A percentile compares a stretch with the other conserved stretches of the same genome.
Evolutionary conservation across 2,113 vertebrate genomes (phyloP).

Genomic region (Ranitomeya variabilis): DNA sequence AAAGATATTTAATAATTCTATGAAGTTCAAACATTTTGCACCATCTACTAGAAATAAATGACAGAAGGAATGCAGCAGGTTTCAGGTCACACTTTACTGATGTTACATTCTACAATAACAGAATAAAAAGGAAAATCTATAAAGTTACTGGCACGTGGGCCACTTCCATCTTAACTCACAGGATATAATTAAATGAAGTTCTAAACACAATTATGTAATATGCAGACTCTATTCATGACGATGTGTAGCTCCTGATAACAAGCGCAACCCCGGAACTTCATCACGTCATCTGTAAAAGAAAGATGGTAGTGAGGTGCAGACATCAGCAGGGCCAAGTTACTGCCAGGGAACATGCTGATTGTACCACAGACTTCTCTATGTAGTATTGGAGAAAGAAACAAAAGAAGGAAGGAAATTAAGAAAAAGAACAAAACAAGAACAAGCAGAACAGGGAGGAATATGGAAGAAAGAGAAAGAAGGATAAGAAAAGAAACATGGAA

Average conservation of each 20-base stretch:
- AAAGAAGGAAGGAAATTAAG: background rate
- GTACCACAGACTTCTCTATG: too few relatives aligned
- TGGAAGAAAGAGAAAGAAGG: background rate
- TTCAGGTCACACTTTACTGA: background rate
- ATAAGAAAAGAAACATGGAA: background rate
- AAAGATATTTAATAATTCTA: background rate
- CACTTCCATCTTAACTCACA: background rate
- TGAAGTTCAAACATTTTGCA: background rate
- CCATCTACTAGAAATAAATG: background rate
- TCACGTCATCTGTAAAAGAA: background rate
- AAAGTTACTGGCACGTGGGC: background rate
- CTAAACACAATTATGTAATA: too few relatives aligned
- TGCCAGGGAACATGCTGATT: background rate
- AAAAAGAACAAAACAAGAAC: background rate
- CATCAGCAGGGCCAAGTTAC: too few relatives aligned
- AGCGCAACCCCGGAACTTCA: background rate
- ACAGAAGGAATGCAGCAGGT: background rate
- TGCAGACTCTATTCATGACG: too few relatives aligned
- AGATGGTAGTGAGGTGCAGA: too few relatives aligned
- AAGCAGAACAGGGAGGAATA: background rate
- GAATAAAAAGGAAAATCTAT: background rate
- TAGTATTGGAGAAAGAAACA: background rate
- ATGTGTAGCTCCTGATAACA: too few relatives aligned
- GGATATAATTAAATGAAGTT: background rate
- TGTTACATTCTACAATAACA: background rate